Conservation (phyloP, 2,113 vertebrate genomes). For the Egretta garzetta region DNA sequence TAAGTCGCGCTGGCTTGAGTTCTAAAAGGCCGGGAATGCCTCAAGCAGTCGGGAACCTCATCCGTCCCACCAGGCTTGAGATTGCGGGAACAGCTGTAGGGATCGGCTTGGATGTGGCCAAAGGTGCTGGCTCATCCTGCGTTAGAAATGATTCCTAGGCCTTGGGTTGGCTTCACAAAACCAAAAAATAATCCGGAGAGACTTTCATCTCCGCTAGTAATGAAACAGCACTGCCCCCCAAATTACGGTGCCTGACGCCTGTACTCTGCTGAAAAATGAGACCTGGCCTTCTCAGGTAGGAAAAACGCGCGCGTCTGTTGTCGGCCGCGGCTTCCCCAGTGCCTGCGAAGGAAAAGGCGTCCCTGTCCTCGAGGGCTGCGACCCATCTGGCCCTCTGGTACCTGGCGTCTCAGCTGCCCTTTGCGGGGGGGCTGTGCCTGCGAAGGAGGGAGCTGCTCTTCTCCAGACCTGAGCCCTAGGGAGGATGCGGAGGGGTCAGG, state of each 20-base stretch:
- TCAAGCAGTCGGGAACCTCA: neutral
- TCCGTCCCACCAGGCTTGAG: neutral
- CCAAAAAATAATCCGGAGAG: neutral
- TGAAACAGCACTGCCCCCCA: neutral
- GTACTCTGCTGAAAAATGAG: neutral
- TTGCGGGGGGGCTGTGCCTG: neutral
- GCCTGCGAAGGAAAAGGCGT: neutral
- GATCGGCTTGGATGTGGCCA: neutral
- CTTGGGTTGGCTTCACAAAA: neutral
- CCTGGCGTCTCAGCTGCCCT: too few relatives aligned
- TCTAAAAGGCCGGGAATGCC: neutral
- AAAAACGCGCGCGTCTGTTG: conserved; percentile 33
- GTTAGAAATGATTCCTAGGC: conserved; percentile 15
- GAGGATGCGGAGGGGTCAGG: too few relatives aligned
- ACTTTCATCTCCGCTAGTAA: neutral
- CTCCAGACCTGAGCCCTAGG: neutral
- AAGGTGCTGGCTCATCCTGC: neutral
- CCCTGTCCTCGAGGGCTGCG: neutral
- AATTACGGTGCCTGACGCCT: neutral
- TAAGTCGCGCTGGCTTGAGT: neutral
- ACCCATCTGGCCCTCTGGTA: neutral
- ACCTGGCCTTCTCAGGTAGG: neutral
- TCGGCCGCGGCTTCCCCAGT: neutral
- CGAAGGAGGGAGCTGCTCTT: neutral
- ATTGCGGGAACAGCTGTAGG: neutral